Evolutionary conservation across 2,113 vertebrate genomes (phyloP).

Genomic region (Oxyruncus cristatus): DNA sequence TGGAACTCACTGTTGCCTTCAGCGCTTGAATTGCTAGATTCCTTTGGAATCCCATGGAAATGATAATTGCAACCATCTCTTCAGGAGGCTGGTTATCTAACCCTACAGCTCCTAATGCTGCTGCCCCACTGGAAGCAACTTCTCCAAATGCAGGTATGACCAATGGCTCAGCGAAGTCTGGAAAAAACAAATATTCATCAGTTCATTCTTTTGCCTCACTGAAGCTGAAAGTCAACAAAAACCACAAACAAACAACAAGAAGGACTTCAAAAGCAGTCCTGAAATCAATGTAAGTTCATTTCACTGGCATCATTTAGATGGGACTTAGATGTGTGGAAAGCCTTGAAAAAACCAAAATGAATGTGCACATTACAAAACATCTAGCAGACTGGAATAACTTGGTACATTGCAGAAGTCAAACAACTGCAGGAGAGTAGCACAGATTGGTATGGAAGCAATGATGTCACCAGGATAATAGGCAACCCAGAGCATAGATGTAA

Average conservation of each 20-base stretch:
- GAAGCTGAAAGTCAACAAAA: not conserved
- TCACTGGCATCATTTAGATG: not conserved
- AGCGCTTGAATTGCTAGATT: constrained; percentile 85
- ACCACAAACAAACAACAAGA: not conserved
- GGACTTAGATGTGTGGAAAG: not conserved
- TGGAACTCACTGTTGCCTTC: constrained; percentile 84
- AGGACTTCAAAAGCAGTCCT: not conserved
- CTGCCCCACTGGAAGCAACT: constrained; percentile 71
- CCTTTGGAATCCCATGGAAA: constrained; percentile 96
- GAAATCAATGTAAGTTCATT: not conserved
- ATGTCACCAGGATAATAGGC: not conserved
- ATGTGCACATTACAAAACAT: not conserved
- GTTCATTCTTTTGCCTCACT: not conserved
- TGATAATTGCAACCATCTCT: constrained; percentile 91
- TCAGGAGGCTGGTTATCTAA: constrained; percentile 89
- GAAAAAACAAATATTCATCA: constrained; percentile 10
- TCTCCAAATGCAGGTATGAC: constrained; percentile 81
- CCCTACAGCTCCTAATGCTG: constrained; percentile 68
- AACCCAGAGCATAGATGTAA: not conserved
- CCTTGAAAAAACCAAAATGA: not conserved
- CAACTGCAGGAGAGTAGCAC: not conserved
- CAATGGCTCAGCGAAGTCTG: constrained; percentile 95
- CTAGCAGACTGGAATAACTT: not conserved
- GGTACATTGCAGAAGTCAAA: not conserved
- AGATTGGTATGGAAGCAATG: not conserved